Conservation (phyloP, 2,888 invertebrate genomes). For the Harpalus rufipes region DNA sequence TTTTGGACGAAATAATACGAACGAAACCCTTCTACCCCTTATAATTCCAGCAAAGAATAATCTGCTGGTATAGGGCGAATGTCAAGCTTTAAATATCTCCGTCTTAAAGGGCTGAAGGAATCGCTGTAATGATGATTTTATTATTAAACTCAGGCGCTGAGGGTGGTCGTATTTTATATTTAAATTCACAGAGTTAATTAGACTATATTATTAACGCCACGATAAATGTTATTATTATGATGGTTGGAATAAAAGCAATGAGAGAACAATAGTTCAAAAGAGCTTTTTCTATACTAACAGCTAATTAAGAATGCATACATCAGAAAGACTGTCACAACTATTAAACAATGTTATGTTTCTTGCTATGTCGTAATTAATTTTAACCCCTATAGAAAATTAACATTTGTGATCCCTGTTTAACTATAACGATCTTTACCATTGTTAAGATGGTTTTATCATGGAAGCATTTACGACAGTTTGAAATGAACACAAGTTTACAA, state of each 20-base stretch:
- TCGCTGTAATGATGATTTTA: slow-evolving; percentile 47
- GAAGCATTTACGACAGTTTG: too few relatives aligned
- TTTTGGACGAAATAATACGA: background rate
- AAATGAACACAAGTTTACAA: too few relatives aligned
- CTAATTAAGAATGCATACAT: background rate
- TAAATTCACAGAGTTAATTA: slow-evolving; percentile 36
- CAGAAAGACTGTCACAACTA: background rate
- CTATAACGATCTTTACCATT: background rate
- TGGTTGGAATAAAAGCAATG: slow-evolving; percentile 14
- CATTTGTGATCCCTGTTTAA: background rate
- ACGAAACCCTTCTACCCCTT: background rate
- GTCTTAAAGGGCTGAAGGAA: slow-evolving; percentile 32
- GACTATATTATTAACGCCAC: slow-evolving; percentile 31
- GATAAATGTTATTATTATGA: slow-evolving; percentile 23
- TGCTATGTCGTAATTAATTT: background rate
- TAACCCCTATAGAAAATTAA: background rate
- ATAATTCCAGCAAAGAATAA: slow-evolving; percentile 7
- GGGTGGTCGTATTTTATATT: slow-evolving; percentile 37
- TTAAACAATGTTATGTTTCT: background rate
- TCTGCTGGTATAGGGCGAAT: slow-evolving; percentile 41
- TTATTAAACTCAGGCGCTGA: slow-evolving; percentile 32
- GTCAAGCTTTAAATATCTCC: slow-evolving; percentile 30
- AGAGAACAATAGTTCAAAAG: slow-evolving; percentile 4
- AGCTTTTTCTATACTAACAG: background rate
- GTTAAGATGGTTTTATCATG: background rate